Percentiles rank a stretch among this genome's conserved stretches.
These are phyloP conservation scores for Polymixis lichenea DNA, from an alignment of 2,888 invertebrate genomes.

Conservation along the genomic window DNA sequence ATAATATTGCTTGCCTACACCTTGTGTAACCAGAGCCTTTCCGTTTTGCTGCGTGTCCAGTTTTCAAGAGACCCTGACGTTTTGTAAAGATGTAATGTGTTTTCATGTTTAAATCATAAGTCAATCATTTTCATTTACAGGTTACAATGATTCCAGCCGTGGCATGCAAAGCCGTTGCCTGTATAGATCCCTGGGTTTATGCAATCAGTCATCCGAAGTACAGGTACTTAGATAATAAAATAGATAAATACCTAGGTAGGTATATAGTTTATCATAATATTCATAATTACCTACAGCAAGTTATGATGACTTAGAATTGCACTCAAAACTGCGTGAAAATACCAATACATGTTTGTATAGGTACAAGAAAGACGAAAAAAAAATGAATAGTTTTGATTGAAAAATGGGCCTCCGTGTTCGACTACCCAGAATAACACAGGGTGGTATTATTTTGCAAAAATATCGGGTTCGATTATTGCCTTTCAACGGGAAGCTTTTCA, in stretches of 20 bases:
- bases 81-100: not conserved
- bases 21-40: not conserved
- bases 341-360: no score
- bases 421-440: not conserved
- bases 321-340: not conserved
- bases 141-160: conserved; percentile 97
- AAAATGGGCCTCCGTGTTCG: not conserved
- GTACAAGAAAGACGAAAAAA: not conserved
- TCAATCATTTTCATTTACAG: conserved; percentile 66
- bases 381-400: not conserved
- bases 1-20: not conserved
- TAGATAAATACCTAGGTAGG: not conserved
- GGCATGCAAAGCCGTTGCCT: conserved; percentile 96
- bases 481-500: not conserved
- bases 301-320: not conserved
- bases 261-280: not conserved
- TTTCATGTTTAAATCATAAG: not conserved
- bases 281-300: not conserved
- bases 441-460: not conserved
- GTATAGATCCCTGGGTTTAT: conserved; percentile 97
- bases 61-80: not conserved
- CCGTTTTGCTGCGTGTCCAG: not conserved
- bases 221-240: conserved; percentile 87
- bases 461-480: not conserved
- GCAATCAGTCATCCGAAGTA: conserved; percentile 97